Conservation (phyloP, 1,140 invertebrate species). For the Tigriopus japonicus region DNA sequence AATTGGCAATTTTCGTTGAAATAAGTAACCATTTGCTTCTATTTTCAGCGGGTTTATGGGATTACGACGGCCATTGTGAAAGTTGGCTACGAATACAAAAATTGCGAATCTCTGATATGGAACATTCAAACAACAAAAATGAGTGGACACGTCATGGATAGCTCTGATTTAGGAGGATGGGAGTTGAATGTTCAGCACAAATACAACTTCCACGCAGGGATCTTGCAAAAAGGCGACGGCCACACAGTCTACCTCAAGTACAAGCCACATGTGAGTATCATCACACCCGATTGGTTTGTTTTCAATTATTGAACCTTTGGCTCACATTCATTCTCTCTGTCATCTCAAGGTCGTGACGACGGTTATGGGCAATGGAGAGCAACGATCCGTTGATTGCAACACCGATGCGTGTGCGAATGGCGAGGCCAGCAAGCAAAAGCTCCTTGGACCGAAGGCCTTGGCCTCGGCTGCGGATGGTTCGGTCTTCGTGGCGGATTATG, state of each 20-base stretch:
- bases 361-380: conserved; percentile 86
- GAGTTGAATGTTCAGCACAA: conserved; percentile 93
- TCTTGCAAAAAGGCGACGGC: conserved; percentile 91
- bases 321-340: no score
- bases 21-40: conserved; percentile 2
- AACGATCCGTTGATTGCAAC: conserved; percentile 46
- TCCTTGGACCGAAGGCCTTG: conserved; percentile 77
- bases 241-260: conserved; percentile 74
- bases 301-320: no score
- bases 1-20: no score
- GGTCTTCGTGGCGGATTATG: conserved; percentile 91
- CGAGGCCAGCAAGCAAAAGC: conserved; percentile 56
- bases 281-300: no score
- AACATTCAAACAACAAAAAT: conserved; percentile 76
- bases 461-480: conserved; percentile 86
- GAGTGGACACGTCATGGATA: conserved; percentile 91
- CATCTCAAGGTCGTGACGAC: conserved; percentile 48
- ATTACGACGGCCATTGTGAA: conserved; percentile 78
- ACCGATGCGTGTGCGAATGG: conserved; percentile 28
- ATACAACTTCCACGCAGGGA: conserved; percentile 84
- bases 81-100: conserved; percentile 83
- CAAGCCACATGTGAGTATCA: conserved; percentile 28
- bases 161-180: conserved; percentile 92
- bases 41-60: conserved; percentile 27
- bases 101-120: conserved; percentile 72